Conservation (phyloP, 2,888 invertebrate species). For the Hypomecis punctinalis region DNA sequence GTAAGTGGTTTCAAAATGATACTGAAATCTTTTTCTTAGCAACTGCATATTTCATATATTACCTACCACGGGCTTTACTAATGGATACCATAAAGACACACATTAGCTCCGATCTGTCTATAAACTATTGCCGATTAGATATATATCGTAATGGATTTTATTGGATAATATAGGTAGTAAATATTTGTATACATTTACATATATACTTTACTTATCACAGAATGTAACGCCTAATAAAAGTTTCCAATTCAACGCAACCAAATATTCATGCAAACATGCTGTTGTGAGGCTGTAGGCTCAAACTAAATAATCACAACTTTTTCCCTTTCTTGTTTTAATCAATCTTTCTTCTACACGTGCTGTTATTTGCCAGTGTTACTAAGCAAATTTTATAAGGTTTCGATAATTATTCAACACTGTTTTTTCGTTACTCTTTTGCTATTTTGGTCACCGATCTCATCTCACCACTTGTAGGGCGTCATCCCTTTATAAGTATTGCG, state of each 20-base stretch:
- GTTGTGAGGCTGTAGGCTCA: neutral
- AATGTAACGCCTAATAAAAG: slow-evolving; percentile 9
- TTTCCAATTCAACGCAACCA: neutral
- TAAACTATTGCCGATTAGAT: slow-evolving; percentile 22
- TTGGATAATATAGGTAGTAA: neutral
- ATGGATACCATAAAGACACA: too few species aligned
- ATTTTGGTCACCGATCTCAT: slow-evolving; percentile 21
- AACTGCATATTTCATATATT: too few species aligned
- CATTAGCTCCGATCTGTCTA: neutral
- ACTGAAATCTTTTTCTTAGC: too few species aligned
- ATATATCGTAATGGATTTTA: slow-evolving; percentile 23
- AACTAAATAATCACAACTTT: too few species aligned
- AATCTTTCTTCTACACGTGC: neutral
- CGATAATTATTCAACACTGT: slow-evolving; percentile 13
- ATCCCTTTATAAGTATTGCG: slow-evolving; percentile 13
- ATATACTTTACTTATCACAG: slow-evolving; percentile 1
- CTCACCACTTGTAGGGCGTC: slow-evolving; percentile 22
- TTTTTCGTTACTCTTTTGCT: slow-evolving; percentile 4
- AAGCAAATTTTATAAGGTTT: slow-evolving; percentile 19
- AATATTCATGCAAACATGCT: neutral
- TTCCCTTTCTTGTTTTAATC: too few species aligned
- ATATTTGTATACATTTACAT: too few species aligned
- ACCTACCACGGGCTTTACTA: too few species aligned
- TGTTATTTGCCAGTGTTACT: slow-evolving; percentile 3
- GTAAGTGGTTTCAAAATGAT: too few species aligned